Percentiles rank a stretch among this genome's conserved stretches.
These are phyloP conservation scores for Atopsyche davidsoni DNA, from an alignment of 1,140 invertebrate genomes.

Conservation along the genomic window DNA sequence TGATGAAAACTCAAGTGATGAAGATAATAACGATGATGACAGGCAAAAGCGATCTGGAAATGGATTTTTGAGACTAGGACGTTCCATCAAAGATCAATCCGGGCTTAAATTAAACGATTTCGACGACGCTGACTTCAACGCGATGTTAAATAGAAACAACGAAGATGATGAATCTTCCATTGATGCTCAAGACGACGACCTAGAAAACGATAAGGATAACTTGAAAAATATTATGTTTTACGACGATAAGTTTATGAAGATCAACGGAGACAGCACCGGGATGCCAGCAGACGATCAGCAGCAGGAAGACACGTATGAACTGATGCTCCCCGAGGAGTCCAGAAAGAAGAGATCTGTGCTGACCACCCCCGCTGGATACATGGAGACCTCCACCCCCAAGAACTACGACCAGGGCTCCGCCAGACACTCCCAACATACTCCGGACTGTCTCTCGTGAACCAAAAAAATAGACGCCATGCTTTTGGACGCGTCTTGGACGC, in stretches of 20 bases:
- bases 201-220: slow-evolving; percentile 10
- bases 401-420: no score
- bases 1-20: slow-evolving; percentile 7
- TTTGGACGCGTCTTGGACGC: background rate
- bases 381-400: background rate
- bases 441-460: slow-evolving; percentile 17
- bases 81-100: no score
- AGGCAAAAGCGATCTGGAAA: no score
- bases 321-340: slow-evolving; percentile 23
- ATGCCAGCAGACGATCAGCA: slow-evolving; percentile 12
- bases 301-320: slow-evolving; percentile 19
- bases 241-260: slow-evolving; percentile 19
- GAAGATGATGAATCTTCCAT: no score
- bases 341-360: slow-evolving; percentile 23
- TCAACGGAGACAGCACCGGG: slow-evolving; percentile 12
- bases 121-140: background rate
- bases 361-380: background rate
- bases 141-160: no score
- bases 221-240: slow-evolving; percentile 18
- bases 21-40: background rate
- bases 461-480: no score
- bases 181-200: no score
- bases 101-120: background rate
- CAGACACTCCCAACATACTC: no score
- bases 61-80: no score